Percentiles rank a stretch among this genome's conserved stretches.
phyloP scores from a whole-genome alignment of 2,888 invertebrate species.

The Neria commutata region DNA sequence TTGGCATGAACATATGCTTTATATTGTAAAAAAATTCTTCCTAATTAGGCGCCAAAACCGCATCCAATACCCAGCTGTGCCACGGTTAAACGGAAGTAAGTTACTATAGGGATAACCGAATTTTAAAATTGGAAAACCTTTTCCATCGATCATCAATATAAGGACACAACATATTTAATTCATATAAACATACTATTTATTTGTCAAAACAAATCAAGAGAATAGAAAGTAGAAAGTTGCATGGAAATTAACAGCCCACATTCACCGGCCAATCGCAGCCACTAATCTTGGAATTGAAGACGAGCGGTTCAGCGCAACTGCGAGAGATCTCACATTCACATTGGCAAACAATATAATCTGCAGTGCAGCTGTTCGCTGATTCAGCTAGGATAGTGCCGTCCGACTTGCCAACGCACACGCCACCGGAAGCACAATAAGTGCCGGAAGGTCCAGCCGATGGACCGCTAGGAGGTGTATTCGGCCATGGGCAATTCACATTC shows the following conservation, averaged over 20 bases:
- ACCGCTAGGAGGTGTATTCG: constrained; percentile 28
- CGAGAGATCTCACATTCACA: constrained; percentile 36
- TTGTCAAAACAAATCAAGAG: too few species aligned
- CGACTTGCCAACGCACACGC: constrained; percentile 30
- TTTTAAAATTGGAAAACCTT: too few species aligned
- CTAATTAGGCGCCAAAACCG: too few species aligned
- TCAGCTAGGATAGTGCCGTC: constrained; percentile 27
- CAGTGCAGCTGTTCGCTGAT: constrained; percentile 23
- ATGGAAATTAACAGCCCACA: constrained; percentile 28
- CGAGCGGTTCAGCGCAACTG: constrained; percentile 22
- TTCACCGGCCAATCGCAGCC: constrained; percentile 33
- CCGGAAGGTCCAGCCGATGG: constrained; percentile 36
- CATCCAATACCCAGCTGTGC: too few species aligned
- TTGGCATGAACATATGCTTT: too few species aligned
- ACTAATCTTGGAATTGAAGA: constrained; percentile 27
- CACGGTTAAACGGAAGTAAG: too few species aligned
- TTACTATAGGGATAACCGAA: too few species aligned
- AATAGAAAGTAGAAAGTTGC: too few species aligned
- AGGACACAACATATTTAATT: too few species aligned
- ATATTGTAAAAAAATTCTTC: too few species aligned
- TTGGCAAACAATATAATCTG: constrained; percentile 32
- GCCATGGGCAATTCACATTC: constrained; percentile 32
- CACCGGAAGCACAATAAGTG: constrained; percentile 27
- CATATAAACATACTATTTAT: too few species aligned
- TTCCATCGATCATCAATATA: too few species aligned